Evolutionary conservation across 1,140 invertebrate species (phyloP).

Genomic region (Brachionus angularis): DNA sequence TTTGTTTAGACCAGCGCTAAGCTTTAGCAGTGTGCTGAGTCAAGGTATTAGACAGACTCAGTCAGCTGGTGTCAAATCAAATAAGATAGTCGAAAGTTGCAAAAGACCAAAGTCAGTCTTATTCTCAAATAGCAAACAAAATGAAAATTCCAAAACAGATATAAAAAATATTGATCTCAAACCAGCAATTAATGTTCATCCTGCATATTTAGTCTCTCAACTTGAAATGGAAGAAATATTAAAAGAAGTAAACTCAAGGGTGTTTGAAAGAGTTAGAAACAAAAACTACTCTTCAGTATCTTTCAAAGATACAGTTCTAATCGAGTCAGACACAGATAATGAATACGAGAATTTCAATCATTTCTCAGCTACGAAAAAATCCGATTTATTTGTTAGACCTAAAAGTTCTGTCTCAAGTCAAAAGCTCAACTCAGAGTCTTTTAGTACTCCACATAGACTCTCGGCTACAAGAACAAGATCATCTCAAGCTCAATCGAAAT

Average conservation of each 20-base stretch:
- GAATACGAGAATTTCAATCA: background rate
- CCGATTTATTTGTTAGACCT: background rate
- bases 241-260: background rate
- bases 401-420: background rate
- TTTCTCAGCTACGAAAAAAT: background rate
- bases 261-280: background rate
- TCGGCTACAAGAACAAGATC: background rate
- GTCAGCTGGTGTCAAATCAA: too few species aligned
- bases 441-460: background rate
- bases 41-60: too few species aligned
- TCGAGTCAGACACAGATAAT: background rate
- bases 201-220: constrained; percentile 2
- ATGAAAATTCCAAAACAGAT: background rate
- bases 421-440: background rate
- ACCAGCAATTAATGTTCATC: background rate
- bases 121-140: too few species aligned
- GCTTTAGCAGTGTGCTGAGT: background rate
- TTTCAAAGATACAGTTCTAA: background rate
- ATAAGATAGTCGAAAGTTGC: too few species aligned
- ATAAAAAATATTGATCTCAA: background rate
- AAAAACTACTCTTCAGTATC: background rate
- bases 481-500: background rate
- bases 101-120: too few species aligned
- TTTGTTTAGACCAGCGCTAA: too few species aligned
- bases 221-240: constrained; percentile 30